Base-by-base conservation (phyloP, 2,888 invertebrate genomes). In the Drosophila nigritarsus region DNA sequence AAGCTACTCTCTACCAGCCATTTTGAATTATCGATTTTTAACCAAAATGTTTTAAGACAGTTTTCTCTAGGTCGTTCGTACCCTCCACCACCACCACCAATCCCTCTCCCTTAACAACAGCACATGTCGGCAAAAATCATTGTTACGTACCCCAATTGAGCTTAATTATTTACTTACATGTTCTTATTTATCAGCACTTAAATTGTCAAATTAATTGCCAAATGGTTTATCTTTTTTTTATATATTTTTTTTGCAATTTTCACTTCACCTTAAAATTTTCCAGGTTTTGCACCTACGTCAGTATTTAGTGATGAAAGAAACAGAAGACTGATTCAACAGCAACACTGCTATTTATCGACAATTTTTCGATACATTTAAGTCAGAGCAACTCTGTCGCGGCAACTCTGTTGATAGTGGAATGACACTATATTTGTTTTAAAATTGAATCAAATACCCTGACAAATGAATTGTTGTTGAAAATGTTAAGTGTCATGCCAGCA, bases 21-120 rank as follows among this genome's bases (percentile, higher is more conserved):
- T 86, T 84, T 86, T 89, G 87, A 89, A 76, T 85, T 89, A 86
- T 86, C 87, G 85, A 86, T 86, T 86, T 86, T 89, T 80, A 75
- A 64, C 80, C 65, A 73, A 45, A 45, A 56, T 73, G 63, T 65
- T 38, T 38, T 15, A 49, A 58, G 48, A 69, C 75, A 65, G 53
- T 55, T 64, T 60, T 66, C 30, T 59, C 15, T 42, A 8, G 15
- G 42, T 60, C 50, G 36, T 30, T 45, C 55, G 49, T 38, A 48
- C 45, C 71, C 42, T 45, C 8, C 45, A 45, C 45, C 20, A 24
- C 45, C 45, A 8, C 20, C 45, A 20, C 20, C 20, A 42, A 20
- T 20, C 45, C 20, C 45, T 24, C 4, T 24, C 61, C n/a, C 34
- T 30, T 8, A n/a, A 18, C 34, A 9, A 20, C n/a, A 20, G 24